Evolutionary conservation across 2,113 vertebrate genomes (phyloP), one percentile per base, ranked within the genome.

Genomic region (Tragelaphus scriptus): DNA sequence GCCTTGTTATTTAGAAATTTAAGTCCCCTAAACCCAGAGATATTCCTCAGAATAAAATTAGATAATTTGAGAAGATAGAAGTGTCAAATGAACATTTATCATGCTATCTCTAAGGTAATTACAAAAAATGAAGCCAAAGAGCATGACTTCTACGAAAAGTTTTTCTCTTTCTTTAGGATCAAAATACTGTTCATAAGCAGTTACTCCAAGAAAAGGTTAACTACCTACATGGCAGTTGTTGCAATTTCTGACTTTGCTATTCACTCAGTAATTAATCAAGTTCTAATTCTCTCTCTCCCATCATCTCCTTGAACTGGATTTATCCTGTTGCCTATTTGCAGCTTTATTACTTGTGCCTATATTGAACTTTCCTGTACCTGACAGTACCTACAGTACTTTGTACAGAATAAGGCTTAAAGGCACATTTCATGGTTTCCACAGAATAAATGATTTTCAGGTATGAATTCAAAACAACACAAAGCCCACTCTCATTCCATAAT

Each of bases 361-460:
- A 32, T 55, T 47, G 40, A 68, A 23, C 28, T 53, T 51, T 63
- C 36, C 55, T 49, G 23, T 5, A 53, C 53, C 79, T 85, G 56
- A 47, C 5, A 93, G 40, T 10, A 49, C 68, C 49, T 40, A 32
- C 2, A 8, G 36, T 16, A 88, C 28, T 56, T 53, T n/a, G 51
- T 19, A 25, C 55, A 84, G 30, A 79, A 19, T 1, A 58, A 26
- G 40, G 21, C 65, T 44, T 25, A 28, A 71, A 25, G 59, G 53
- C 53, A 88, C 56, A 75, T 17, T 47, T 40, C 51, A 36, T 11
- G 59, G 32, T 85, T 88, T 81, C 47, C 85, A 85, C 2, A 25
- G 63, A 97, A 95, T 36, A 94, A 93, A 93, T 86, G 32, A 95
- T 79, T 96, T 65, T 49, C 53, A 95, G 28, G 36, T 8, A 88